Evolutionary conservation across 92 coral and sea anemone genomes (phyloP).

Genomic region (Porites evermanni): DNA sequence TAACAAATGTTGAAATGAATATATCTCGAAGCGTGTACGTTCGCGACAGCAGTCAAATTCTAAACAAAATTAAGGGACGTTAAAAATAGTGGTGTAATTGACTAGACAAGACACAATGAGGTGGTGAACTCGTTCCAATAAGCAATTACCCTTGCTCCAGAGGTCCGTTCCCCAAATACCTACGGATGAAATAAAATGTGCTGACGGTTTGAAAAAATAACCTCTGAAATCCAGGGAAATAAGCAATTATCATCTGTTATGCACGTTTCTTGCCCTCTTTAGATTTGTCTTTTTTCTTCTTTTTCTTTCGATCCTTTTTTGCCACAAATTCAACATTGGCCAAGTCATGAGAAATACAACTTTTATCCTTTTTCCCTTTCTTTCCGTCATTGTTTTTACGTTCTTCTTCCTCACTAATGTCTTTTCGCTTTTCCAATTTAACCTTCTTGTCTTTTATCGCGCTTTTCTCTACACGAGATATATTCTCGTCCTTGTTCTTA

Average conservation of each 20-base stretch:
- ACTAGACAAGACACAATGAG: too few species aligned
- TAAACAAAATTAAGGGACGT: too few species aligned
- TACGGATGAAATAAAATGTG: too few species aligned
- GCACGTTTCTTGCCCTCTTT: not conserved
- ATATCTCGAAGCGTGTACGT: too few species aligned
- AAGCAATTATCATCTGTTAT: not conserved
- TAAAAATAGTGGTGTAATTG: too few species aligned
- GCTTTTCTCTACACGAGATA: not conserved
- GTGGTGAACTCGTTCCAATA: not conserved
- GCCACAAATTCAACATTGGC: conserved; percentile 2
- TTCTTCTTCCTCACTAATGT: conserved; percentile 2
- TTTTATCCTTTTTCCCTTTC: conserved; percentile 11
- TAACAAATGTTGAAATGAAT: too few species aligned
- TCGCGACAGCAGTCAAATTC: too few species aligned
- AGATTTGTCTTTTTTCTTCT: conserved; percentile 16
- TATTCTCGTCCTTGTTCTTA: not conserved
- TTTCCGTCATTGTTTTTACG: not conserved
- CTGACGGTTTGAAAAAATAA: too few species aligned
- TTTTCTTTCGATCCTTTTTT: conserved; percentile 5
- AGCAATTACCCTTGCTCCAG: not conserved
- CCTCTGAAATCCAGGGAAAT: not conserved
- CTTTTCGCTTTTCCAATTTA: conserved; percentile 22
- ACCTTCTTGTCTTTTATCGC: conserved; percentile 7
- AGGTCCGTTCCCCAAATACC: too few species aligned
- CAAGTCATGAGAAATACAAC: not conserved